These are phyloP conservation scores for Taxidea taxus DNA, from an alignment of 2,113 vertebrate genomes.

Conservation along the genomic window DNA sequence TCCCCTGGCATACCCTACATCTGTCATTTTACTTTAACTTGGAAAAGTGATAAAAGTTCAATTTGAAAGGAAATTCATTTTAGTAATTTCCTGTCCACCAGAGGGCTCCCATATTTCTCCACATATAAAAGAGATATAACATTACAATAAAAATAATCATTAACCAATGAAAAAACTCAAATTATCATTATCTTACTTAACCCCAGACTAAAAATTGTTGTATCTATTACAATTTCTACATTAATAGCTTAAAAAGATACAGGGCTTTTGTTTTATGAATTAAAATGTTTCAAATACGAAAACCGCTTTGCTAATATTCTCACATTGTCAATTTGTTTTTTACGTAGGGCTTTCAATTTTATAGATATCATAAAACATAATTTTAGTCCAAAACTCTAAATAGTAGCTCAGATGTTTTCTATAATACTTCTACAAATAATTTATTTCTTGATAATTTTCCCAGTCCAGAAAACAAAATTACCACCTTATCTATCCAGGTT, in stretches of 20 bases:
- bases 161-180: not conserved
- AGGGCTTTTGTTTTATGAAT: not conserved
- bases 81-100: conserved; percentile 71
- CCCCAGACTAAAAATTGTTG: not conserved
- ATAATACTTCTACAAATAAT: not conserved
- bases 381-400: not conserved
- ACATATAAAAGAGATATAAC: not conserved
- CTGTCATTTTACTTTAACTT: conserved; percentile 37
- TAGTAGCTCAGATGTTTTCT: not conserved
- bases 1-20: not conserved
- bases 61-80: conserved; percentile 59
- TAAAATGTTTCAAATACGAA: conserved; percentile 29
- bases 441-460: not conserved
- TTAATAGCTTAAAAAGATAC: not conserved
- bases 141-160: conserved; percentile 38
- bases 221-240: not conserved
- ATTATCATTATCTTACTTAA: conserved; percentile 21
- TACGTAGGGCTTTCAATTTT: conserved; percentile 12
- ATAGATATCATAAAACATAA: not conserved
- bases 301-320: conserved; percentile 8
- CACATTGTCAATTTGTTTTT: not conserved
- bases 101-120: conserved; percentile 76
- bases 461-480: conserved; percentile 20
- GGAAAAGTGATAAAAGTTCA: conserved; percentile 53
- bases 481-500: not conserved